These are phyloP conservation scores for Patella ulyssiponensis DNA, from an alignment of 2,888 invertebrate species.

Conservation along the genomic window DNA sequence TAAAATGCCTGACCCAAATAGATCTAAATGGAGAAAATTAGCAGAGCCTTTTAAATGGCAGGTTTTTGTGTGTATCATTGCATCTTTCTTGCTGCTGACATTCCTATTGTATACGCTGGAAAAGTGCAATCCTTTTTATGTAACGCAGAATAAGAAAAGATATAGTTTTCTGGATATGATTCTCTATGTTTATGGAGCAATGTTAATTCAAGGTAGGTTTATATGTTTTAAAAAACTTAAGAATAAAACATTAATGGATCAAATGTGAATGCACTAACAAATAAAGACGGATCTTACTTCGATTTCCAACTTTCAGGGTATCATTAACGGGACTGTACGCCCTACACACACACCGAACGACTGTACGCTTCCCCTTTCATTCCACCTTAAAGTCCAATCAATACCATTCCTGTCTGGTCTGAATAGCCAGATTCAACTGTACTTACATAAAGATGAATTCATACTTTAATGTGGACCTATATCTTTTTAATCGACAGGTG, in stretches of 20 bases:
- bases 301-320: too few relatives aligned
- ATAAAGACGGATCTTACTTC: too few relatives aligned
- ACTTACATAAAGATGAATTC: too few relatives aligned
- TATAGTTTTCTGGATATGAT: background rate
- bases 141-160: background rate
- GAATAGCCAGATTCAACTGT: too few relatives aligned
- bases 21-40: slow-evolving; percentile 50
- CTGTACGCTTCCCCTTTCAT: too few relatives aligned
- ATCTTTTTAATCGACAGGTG: slow-evolving; percentile 39
- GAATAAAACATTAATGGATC: too few relatives aligned
- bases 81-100: slow-evolving; percentile 41
- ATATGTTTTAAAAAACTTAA: too few relatives aligned
- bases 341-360: too few relatives aligned
- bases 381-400: too few relatives aligned
- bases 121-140: slow-evolving; percentile 49
- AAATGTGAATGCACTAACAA: too few relatives aligned
- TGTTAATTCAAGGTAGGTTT: background rate
- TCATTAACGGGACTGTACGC: too few relatives aligned
- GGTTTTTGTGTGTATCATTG: slow-evolving; percentile 47
- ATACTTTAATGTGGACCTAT: background rate
- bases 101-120: slow-evolving; percentile 47
- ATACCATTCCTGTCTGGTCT: too few relatives aligned
- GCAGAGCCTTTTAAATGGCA: slow-evolving; percentile 50
- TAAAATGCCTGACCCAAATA: slow-evolving; percentile 46
- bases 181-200: background rate